Percentiles rank a stretch among this genome's conserved stretches.
Conservation (phyloP, 2,888 invertebrate species). For the Epinotia nisella region DNA sequence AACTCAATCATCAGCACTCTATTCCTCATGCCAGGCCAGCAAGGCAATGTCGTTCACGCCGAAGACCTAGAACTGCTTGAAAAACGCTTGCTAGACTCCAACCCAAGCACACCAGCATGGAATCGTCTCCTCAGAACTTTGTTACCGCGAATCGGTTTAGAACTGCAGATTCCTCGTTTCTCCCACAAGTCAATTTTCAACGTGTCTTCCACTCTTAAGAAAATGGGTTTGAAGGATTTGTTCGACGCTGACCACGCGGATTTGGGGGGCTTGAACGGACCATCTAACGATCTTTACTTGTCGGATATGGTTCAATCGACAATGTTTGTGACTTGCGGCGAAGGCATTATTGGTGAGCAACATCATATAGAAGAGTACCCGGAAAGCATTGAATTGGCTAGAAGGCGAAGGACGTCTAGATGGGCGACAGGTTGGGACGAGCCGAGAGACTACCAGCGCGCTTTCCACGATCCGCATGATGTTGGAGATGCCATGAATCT, state of each 20-base stretch:
- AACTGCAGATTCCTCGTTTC: slow-evolving; percentile 93
- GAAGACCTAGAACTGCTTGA: slow-evolving; percentile 91
- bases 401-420: slow-evolving; percentile 73
- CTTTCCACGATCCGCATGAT: slow-evolving; percentile 87
- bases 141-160: slow-evolving; percentile 90
- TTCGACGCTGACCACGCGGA: slow-evolving; percentile 91
- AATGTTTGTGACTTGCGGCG: slow-evolving; percentile 93
- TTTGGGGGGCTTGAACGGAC: slow-evolving; percentile 92
- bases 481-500: slow-evolving; percentile 82
- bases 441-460: slow-evolving; percentile 87
- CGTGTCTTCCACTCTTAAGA: slow-evolving; percentile 89
- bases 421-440: slow-evolving; percentile 82
- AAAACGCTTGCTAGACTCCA: slow-evolving; percentile 87
- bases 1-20: slow-evolving; percentile 90
- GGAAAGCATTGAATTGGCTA: slow-evolving; percentile 82
- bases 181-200: slow-evolving; percentile 93
- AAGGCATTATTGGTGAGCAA: slow-evolving; percentile 88
- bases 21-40: slow-evolving; percentile 93
- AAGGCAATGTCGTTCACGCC: slow-evolving; percentile 91
- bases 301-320: slow-evolving; percentile 94
- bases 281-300: slow-evolving; percentile 91
- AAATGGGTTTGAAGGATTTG: slow-evolving; percentile 92
- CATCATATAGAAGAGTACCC: slow-evolving; percentile 94
- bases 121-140: slow-evolving; percentile 89
- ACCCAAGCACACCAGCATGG: slow-evolving; percentile 89